Base-by-base conservation (phyloP, 2,797 vertebrate species). In the Rousettus madagascariensis region DNA sequence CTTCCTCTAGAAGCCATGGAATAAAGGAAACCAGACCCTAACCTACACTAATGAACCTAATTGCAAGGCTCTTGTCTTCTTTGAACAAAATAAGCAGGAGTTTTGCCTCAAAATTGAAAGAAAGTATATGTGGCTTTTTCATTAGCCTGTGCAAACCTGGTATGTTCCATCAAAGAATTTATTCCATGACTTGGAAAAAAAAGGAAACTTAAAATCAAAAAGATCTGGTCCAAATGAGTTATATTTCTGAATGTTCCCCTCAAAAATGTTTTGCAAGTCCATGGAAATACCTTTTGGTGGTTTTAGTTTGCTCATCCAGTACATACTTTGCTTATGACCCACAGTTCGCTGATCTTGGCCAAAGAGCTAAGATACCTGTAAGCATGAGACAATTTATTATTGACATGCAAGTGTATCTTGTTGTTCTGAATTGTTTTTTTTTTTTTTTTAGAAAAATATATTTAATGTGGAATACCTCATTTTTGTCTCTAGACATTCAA, bases 101-200 rank as follows among this genome's bases (percentile, higher is more conserved):
- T 97, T 95, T 97, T 98, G 84, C 93, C 97, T 87, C 90, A 96
- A 97, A 97, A 86, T n/a, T 19, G 11, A 72, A 53, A 63, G 38
- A 95, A 97, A 94, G 24, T 36, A 59, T 97, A 85, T 85, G 95
- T 90, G 95, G 95, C 87, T 97, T 97, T 95, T 97, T 96, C 92
- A 95, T 85, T 92, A 92, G 75, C 86, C 95, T 98, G 78, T 98
- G 95, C 96, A 90, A 96, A 97, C 87, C 86, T 91, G 97, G 84
- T 95, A 94, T 97, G 97, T 96, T 97, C 95, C 93, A 95, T 98
- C 96, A 92, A 95, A 98, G 85, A 98, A 94, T 95, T 89, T 98
- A 96, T 97, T 91, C 96, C 82, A 97, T 79, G 83, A 92, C 89
- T 97, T 97, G 94, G 91, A 96, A 97, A 98, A 98, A 96, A 98